Conservation (phyloP, 1,140 invertebrate species). For the Hestina assimilis region DNA sequence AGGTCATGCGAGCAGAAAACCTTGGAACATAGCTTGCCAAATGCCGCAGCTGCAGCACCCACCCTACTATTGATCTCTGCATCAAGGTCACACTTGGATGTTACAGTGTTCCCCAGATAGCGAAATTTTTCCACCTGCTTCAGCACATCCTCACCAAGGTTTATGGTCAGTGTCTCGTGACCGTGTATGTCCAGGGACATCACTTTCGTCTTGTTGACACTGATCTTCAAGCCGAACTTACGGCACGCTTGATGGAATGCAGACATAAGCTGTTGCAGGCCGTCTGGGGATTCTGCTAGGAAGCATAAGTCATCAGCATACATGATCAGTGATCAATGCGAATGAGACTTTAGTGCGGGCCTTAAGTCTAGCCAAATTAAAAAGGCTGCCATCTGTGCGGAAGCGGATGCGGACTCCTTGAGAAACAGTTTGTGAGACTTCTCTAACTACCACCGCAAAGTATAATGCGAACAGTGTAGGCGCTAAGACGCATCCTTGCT, state of each 20-base stretch:
- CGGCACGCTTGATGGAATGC: conserved; percentile 13
- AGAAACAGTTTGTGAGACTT: too few species aligned
- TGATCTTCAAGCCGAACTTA: conserved; percentile 26
- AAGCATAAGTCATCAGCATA: too few species aligned
- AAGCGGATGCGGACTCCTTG: conserved; percentile 18
- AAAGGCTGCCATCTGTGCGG: conserved; percentile 14
- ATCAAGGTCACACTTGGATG: not conserved
- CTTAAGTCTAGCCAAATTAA: conserved; percentile 19
- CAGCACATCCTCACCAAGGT: not conserved
- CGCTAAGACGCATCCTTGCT: not conserved
- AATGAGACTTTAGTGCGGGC: conserved; percentile 23
- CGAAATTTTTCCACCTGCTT: not conserved
- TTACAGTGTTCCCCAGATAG: not conserved
- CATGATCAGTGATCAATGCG: too few species aligned
- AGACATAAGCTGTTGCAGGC: too few species aligned
- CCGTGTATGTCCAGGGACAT: conserved; percentile 20
- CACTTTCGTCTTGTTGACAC: conserved; percentile 30
- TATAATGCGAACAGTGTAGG: too few species aligned
- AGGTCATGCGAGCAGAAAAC: conserved; percentile 10
- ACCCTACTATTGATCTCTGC: conserved; percentile 11
- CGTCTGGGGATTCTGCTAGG: too few species aligned
- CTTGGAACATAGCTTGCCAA: conserved; percentile 1
- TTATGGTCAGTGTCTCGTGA: conserved; percentile 13
- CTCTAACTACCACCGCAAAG: too few species aligned
- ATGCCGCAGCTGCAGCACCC: conserved; percentile 8